phyloP scores from a whole-genome alignment of 2,888 invertebrate species.

The Metopia argyrocephala region DNA sequence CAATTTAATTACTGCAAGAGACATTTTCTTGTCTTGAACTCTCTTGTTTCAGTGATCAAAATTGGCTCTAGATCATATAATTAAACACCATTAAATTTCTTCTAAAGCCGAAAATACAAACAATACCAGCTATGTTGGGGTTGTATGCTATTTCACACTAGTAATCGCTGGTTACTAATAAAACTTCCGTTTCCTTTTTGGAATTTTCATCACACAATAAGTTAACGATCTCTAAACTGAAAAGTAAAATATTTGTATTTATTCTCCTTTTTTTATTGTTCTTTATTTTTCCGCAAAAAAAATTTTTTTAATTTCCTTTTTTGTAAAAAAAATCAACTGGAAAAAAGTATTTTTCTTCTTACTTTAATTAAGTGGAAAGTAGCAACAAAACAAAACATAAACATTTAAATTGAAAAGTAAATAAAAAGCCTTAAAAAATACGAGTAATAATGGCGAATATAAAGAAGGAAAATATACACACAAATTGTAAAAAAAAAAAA shows the following conservation, averaged over 20 bases:
- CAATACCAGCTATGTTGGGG: too few relatives aligned
- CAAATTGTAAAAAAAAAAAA: not conserved
- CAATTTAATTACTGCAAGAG: too few relatives aligned
- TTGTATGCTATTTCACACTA: too few relatives aligned
- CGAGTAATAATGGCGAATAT: not conserved
- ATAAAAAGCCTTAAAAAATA: conserved; percentile 23
- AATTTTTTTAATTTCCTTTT: too few relatives aligned
- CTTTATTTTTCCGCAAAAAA: conserved; percentile 15
- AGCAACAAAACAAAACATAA: conserved; percentile 31
- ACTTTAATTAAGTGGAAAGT: conserved; percentile 56
- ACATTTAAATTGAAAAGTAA: conserved; percentile 36
- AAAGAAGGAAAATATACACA: not conserved
- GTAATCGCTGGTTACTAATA: not conserved
- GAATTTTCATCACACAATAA: conserved; percentile 32
- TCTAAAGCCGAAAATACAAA: too few relatives aligned
- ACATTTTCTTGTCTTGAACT: too few relatives aligned
- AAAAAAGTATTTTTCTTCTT: conserved; percentile 33
- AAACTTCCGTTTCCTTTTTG: conserved; percentile 22
- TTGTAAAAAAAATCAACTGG: conserved; percentile 35
- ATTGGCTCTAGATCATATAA: too few relatives aligned
- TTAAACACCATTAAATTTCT: too few relatives aligned
- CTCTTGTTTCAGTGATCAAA: too few relatives aligned
- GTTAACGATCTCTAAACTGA: conserved; percentile 13
- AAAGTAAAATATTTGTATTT: conserved; percentile 11
- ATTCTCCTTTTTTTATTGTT: too few relatives aligned